Evolutionary conservation across 2,797 vertebrate species (phyloP).

Genomic region (Balearica regulorum): DNA sequence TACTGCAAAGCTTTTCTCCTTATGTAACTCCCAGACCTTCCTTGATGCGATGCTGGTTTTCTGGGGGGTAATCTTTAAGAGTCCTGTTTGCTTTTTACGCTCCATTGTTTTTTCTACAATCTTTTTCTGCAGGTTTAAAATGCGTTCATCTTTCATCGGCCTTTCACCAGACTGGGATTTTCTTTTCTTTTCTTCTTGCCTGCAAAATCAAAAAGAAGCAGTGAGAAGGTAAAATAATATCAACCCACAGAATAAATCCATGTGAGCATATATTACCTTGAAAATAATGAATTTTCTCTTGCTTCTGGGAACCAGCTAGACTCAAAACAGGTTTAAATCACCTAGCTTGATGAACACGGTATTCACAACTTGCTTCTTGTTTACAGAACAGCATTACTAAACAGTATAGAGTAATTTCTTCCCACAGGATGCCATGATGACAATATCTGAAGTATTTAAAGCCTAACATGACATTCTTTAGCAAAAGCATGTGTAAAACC

Average conservation of each 20-base stretch:
- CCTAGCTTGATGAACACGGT: not conserved
- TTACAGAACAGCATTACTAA: slow-evolving; percentile 3
- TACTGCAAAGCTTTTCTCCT: slow-evolving; percentile 8
- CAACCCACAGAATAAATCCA: not conserved
- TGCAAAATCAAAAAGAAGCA: slow-evolving; percentile 50
- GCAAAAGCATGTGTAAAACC: not conserved
- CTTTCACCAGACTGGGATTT: slow-evolving; percentile 41
- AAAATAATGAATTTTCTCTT: slow-evolving; percentile 4
- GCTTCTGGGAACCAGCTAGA: not conserved
- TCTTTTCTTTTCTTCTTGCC: slow-evolving; percentile 76
- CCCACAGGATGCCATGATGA: not conserved
- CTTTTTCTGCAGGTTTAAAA: slow-evolving; percentile 77
- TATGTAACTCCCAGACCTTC: slow-evolving; percentile 23
- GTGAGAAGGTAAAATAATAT: not conserved
- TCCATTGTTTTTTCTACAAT: slow-evolving; percentile 77
- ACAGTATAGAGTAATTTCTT: not conserved
- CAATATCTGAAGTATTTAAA: slow-evolving; percentile 2
- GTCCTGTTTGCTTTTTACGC: slow-evolving; percentile 67
- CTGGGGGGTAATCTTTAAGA: slow-evolving; percentile 40
- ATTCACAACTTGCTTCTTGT: not conserved
- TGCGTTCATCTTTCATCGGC: slow-evolving; percentile 67
- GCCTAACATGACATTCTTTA: not conserved
- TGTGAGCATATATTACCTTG: not conserved
- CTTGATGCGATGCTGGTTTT: slow-evolving; percentile 28
- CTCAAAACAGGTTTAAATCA: not conserved